Percentiles rank a stretch among this genome's conserved stretches.
phyloP scores from a whole-genome alignment of 1,140 invertebrate genomes.

The Cylas formicarius region DNA sequence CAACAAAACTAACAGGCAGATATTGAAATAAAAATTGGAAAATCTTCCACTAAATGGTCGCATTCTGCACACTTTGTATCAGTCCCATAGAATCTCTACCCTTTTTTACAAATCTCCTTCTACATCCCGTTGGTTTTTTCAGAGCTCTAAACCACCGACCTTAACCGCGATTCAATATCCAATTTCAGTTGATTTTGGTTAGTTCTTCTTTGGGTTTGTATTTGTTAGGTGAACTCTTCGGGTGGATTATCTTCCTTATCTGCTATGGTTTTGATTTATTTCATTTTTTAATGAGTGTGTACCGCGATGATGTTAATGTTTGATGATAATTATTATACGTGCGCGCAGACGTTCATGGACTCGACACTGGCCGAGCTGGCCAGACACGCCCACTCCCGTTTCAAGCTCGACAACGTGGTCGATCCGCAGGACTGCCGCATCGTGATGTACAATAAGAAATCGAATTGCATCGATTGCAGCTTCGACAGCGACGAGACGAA shows the following conservation, averaged over 20 bases:
- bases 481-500: constrained; percentile 55
- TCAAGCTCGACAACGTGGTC: constrained; percentile 53
- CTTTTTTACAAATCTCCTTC: not conserved
- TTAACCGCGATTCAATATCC: too few relatives aligned
- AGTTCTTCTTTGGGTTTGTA: too few relatives aligned
- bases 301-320: too few relatives aligned
- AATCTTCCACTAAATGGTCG: too few relatives aligned
- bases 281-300: too few relatives aligned
- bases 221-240: too few relatives aligned
- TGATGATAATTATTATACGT: too few relatives aligned
- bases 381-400: constrained; percentile 51
- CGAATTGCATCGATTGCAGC: constrained; percentile 63
- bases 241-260: not conserved
- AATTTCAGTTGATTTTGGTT: too few relatives aligned
- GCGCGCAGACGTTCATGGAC: constrained; percentile 44
- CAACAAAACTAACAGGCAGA: not conserved
- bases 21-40: not conserved
- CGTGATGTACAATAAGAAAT: constrained; percentile 61
- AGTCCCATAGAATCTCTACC: not conserved
- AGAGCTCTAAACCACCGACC: too few relatives aligned
- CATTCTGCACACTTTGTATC: not conserved
- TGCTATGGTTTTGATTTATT: not conserved
- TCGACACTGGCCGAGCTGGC: constrained; percentile 53
- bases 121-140: too few relatives aligned
- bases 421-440: constrained; percentile 62